phyloP scores from a whole-genome alignment of 2,888 invertebrate genomes.

The Lithosia quadra region DNA sequence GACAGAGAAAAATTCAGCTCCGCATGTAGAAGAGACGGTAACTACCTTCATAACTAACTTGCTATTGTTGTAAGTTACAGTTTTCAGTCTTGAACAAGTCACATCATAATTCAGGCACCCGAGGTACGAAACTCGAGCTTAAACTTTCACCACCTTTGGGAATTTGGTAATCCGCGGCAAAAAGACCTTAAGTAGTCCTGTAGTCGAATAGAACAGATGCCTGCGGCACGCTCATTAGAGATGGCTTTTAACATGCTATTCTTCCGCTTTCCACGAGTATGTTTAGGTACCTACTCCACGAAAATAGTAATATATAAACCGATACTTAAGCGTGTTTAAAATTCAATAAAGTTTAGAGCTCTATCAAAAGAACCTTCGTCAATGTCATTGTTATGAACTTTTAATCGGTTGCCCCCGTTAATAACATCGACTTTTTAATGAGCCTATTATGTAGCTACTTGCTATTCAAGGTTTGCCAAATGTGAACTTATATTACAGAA shows the following conservation, averaged over 20 bases:
- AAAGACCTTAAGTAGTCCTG: slow-evolving; percentile 48
- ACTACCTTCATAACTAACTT: slow-evolving; percentile 59
- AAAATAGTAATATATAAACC: slow-evolving; percentile 39
- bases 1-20: slow-evolving; percentile 65
- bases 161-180: slow-evolving; percentile 61
- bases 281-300: slow-evolving; percentile 27
- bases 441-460: slow-evolving; percentile 25
- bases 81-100: slow-evolving; percentile 78
- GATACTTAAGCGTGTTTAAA: slow-evolving; percentile 47
- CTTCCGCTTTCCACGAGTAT: slow-evolving; percentile 48
- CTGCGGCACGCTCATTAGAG: slow-evolving; percentile 29
- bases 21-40: slow-evolving; percentile 56
- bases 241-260: slow-evolving; percentile 58
- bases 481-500: background rate
- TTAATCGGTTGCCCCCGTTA: background rate
- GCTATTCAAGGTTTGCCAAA: background rate
- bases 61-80: slow-evolving; percentile 65
- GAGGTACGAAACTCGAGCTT: slow-evolving; percentile 61
- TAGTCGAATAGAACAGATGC: slow-evolving; percentile 46
- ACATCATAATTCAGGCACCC: slow-evolving; percentile 73
- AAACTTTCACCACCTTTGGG: slow-evolving; percentile 60
- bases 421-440: slow-evolving; percentile 4
- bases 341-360: slow-evolving; percentile 56
- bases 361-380: slow-evolving; percentile 61
- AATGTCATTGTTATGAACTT: slow-evolving; percentile 57